phyloP scores from a whole-genome alignment of 2,888 invertebrate species.

The Tridacna crocea region DNA sequence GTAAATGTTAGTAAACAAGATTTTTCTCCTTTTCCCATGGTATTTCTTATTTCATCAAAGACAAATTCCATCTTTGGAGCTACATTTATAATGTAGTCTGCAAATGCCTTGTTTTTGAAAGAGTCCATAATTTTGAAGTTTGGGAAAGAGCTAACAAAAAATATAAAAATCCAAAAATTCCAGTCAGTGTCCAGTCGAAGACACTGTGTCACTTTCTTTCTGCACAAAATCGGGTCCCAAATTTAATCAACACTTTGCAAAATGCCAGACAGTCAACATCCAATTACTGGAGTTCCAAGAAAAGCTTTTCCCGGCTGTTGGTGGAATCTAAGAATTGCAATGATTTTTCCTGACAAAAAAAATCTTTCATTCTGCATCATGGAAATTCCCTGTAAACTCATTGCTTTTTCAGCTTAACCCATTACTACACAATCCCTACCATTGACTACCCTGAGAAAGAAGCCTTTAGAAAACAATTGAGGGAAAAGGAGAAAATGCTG shows the following conservation, averaged over 20 bases:
- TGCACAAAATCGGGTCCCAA: neutral
- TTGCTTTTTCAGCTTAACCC: too few species aligned
- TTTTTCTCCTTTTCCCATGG: too few species aligned
- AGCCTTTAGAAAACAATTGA: too few species aligned
- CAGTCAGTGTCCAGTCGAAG: neutral
- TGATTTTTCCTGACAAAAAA: neutral
- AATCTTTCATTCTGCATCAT: neutral
- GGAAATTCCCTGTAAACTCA: too few species aligned
- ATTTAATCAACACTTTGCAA: slow-evolving; percentile 13
- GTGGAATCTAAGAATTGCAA: neutral
- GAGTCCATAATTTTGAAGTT: neutral
- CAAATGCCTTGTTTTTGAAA: neutral
- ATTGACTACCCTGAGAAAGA: too few species aligned
- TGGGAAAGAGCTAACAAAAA: too few species aligned
- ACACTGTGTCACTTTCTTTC: neutral
- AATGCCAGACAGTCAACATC: slow-evolving; percentile 18
- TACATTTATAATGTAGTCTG: neutral
- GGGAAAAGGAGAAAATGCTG: too few species aligned
- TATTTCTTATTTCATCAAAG: too few species aligned
- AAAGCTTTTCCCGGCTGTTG: neutral
- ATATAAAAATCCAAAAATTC: too few species aligned
- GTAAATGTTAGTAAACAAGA: too few species aligned
- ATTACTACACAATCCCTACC: too few species aligned
- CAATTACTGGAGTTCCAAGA: slow-evolving; percentile 7
- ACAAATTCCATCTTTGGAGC: too few species aligned